These are phyloP conservation scores for Elaphurus davidianus DNA, from an alignment of 2,113 vertebrate species.

Conservation along the genomic window DNA sequence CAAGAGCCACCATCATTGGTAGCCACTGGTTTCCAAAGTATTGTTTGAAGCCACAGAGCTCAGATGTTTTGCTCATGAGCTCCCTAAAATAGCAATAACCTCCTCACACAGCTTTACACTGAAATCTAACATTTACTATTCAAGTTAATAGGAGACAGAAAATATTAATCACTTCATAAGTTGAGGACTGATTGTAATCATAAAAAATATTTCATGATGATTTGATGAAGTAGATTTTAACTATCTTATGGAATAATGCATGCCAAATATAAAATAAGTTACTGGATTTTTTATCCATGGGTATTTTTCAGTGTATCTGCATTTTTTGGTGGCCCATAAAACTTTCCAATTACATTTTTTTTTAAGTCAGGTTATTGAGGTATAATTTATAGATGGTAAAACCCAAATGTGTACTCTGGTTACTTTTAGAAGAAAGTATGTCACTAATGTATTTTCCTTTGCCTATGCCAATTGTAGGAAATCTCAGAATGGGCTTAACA, in stretches of 20 bases:
- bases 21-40: background rate
- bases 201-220: background rate
- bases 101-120: background rate
- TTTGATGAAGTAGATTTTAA: background rate
- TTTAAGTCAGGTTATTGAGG: background rate
- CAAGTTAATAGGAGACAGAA: background rate
- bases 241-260: background rate
- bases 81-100: background rate
- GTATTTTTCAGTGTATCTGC: constrained; percentile 12
- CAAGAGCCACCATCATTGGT: background rate
- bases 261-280: background rate
- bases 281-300: background rate
- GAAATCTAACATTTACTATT: constrained; percentile 16
- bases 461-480: background rate
- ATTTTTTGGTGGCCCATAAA: background rate
- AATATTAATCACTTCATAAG: background rate
- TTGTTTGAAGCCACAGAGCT: background rate
- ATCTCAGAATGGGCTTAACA: background rate
- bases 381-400: constrained; percentile 5
- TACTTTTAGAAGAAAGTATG: background rate
- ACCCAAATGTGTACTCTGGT: background rate
- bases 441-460: background rate
- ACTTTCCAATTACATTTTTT: background rate
- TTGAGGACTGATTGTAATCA: background rate
- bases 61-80: background rate